Conservation (phyloP, 2,888 invertebrate species). For the Yponomeuta cagnagella region DNA sequence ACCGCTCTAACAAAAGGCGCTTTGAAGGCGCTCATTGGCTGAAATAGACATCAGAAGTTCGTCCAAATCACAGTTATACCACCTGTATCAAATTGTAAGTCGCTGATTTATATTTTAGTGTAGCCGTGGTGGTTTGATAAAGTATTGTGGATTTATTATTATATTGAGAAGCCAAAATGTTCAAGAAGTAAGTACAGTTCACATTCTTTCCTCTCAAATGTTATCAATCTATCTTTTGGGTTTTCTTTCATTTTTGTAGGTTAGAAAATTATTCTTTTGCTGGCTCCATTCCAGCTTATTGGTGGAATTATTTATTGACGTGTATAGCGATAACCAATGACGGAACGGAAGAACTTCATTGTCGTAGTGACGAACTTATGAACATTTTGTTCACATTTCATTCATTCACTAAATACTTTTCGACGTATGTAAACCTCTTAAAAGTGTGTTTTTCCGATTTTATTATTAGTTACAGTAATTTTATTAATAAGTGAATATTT, state of each 20-base stretch:
- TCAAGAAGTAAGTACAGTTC: conserved; percentile 63
- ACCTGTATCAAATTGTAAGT: background rate
- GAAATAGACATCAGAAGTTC: background rate
- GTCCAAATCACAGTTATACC: background rate
- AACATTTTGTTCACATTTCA: background rate
- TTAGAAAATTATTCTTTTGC: conserved; percentile 24
- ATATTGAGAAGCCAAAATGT: conserved; percentile 42
- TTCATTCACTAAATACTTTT: background rate
- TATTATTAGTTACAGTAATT: no score
- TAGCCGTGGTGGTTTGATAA: background rate
- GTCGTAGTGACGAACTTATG: background rate
- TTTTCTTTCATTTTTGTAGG: conserved; percentile 18
- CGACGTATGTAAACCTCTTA: no score
- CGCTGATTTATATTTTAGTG: background rate
- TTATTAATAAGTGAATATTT: no score
- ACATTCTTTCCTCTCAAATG: conserved; percentile 17
- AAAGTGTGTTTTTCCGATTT: no score
- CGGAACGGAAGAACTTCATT: background rate
- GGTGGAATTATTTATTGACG: conserved; percentile 11
- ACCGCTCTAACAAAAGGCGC: background rate
- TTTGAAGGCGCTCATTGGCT: background rate
- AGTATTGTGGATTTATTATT: conserved; percentile 16
- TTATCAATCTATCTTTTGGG: conserved; percentile 15
- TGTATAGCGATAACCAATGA: background rate
- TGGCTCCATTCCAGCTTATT: conserved; percentile 6